These are phyloP conservation scores for Muntiacus muntjak DNA, from an alignment of 2,113 vertebrate genomes.

Conservation along the genomic window DNA sequence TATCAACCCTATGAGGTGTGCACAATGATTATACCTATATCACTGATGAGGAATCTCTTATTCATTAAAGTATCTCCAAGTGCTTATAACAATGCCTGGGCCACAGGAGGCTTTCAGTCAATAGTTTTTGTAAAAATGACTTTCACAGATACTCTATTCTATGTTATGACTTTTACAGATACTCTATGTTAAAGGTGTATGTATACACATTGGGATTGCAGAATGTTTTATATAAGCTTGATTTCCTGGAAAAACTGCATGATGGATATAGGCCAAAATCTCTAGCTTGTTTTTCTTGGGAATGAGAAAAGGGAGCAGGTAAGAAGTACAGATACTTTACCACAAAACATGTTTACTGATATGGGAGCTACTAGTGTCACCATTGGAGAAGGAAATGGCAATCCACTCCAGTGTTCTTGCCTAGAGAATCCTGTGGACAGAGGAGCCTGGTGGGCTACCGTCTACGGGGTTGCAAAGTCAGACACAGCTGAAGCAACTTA, in stretches of 20 bases:
- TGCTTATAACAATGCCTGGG: neutral
- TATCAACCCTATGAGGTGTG: neutral
- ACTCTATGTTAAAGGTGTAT: neutral
- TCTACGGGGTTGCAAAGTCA: neutral
- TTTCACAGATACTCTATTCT: neutral
- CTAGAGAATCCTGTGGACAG: neutral
- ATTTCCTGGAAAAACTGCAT: neutral
- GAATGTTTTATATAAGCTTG: conserved; percentile 13
- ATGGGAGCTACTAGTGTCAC: neutral
- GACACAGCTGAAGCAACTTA: neutral
- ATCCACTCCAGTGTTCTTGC: neutral
- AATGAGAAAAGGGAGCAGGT: neutral
- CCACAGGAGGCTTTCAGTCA: neutral
- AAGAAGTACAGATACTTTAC: neutral
- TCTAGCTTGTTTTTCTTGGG: neutral
- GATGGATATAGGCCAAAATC: neutral
- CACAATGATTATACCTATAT: neutral
- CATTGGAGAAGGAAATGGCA: neutral
- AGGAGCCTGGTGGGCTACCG: neutral
- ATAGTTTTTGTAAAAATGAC: conserved; percentile 8
- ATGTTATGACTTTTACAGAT: neutral
- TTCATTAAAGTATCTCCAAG: neutral
- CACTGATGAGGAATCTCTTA: neutral
- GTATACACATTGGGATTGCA: neutral
- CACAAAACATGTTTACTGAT: neutral